A percentile compares a stretch with the other conserved stretches of the same genome.
phyloP scores from a whole-genome alignment of 2,888 invertebrate genomes.

The Herminia tarsipennalis region DNA sequence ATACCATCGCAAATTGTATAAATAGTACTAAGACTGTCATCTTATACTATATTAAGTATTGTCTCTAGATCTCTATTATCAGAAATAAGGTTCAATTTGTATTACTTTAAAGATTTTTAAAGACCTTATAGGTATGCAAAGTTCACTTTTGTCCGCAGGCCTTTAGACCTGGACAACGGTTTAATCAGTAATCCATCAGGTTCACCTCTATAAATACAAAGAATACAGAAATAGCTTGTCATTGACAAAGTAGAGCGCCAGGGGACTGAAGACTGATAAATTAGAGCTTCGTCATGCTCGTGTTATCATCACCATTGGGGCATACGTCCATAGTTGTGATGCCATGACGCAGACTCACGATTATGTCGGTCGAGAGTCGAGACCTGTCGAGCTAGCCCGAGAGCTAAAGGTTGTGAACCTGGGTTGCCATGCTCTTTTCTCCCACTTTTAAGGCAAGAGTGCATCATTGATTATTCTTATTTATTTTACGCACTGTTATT shows the following conservation, averaged over 20 bases:
- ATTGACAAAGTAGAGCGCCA: slow-evolving; percentile 1
- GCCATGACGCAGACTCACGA: slow-evolving; percentile 58
- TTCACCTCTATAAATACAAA: too few species aligned
- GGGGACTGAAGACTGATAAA: not conserved
- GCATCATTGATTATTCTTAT: too few species aligned
- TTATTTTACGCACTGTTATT: too few species aligned
- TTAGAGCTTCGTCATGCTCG: slow-evolving; percentile 4
- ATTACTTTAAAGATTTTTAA: too few species aligned
- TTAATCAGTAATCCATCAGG: too few species aligned
- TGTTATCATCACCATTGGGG: slow-evolving; percentile 40
- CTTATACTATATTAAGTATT: slow-evolving; percentile 38
- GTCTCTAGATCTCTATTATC: too few species aligned
- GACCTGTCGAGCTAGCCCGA: slow-evolving; percentile 69
- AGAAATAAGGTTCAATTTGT: too few species aligned
- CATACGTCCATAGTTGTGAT: slow-evolving; percentile 47
- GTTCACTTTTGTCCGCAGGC: too few species aligned
- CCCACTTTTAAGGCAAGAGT: slow-evolving; percentile 29
- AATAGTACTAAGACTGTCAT: slow-evolving; percentile 55
- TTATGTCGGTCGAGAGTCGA: slow-evolving; percentile 64
- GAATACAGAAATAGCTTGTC: slow-evolving; percentile 17
- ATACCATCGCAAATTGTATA: slow-evolving; percentile 45
- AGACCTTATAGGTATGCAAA: too few species aligned
- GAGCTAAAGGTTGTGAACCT: slow-evolving; percentile 72
- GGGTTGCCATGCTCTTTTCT: slow-evolving; percentile 53
- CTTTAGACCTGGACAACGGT: too few species aligned